These are phyloP conservation scores for Drosophila melanosoma DNA, from an alignment of 2,888 invertebrate species.

Conservation along the genomic window DNA sequence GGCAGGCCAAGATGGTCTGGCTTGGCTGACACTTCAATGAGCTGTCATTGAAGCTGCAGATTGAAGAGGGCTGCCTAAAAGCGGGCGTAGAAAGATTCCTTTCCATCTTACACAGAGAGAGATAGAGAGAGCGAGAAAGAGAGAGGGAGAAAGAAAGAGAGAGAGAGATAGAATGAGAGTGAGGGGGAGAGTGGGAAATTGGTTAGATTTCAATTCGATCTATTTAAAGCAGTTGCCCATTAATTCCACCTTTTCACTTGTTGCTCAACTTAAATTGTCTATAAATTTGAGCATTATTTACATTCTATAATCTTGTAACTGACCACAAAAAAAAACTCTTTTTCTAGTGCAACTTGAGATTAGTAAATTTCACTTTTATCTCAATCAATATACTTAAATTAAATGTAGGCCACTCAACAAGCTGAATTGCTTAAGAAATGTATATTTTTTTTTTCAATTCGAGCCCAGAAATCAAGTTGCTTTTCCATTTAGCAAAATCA, in stretches of 20 bases:
- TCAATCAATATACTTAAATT: not conserved
- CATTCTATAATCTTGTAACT: not conserved
- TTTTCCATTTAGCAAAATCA: not conserved
- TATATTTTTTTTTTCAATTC: not conserved
- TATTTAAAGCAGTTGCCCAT: not conserved
- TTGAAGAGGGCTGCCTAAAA: conserved; percentile 31
- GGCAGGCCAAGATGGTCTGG: conserved; percentile 36
- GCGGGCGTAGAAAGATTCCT: not conserved
- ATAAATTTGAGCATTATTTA: not conserved
- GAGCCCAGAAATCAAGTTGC: not conserved
- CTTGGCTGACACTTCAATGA: conserved; percentile 63
- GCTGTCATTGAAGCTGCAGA: conserved; percentile 56
- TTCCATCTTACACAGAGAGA: too few relatives aligned
- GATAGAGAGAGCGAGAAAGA: not conserved
- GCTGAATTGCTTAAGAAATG: not conserved
- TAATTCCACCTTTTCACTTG: not conserved
- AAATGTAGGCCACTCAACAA: not conserved
- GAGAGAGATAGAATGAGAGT: not conserved
- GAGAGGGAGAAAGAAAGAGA: not conserved
- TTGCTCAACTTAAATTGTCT: not conserved
- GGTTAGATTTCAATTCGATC: not conserved
- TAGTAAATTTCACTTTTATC: not conserved
- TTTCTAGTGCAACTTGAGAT: not conserved
- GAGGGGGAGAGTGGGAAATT: too few relatives aligned
- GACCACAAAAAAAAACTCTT: not conserved